Percentiles rank a stretch among this genome's conserved stretches.
Conservation (phyloP, 30 jellyfish, hydroid and myxozoan genomes). For the Pseudorhiza aurosa region DNA sequence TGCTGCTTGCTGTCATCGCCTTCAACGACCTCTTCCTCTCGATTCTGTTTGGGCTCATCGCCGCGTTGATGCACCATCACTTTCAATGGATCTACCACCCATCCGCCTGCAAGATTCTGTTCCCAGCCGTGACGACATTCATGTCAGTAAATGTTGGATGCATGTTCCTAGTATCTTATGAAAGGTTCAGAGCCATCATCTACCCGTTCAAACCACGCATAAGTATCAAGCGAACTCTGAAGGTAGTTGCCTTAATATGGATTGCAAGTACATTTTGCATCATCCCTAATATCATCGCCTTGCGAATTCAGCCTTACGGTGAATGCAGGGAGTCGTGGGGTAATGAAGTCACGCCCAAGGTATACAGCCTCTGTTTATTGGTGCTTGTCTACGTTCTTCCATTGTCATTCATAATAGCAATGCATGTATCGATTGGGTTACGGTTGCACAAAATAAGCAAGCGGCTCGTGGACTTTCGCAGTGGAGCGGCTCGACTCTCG, state of each 20-base stretch:
- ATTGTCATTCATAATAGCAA: conserved; percentile 3
- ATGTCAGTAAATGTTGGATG: conserved; percentile 62
- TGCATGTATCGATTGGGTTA: conserved; percentile 28
- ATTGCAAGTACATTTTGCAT: neutral
- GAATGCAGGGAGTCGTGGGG: conserved; percentile 51
- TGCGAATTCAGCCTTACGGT: conserved; percentile 25
- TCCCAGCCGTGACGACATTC: conserved; percentile 20
- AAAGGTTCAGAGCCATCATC: conserved; percentile 49
- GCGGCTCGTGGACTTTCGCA: neutral
- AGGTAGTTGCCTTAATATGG: conserved; percentile 17
- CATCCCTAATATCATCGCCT: conserved; percentile 39
- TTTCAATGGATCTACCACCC: conserved; percentile 55
- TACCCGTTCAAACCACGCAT: conserved; percentile 48
- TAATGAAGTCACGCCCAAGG: conserved; percentile 14
- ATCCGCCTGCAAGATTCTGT: conserved; percentile 45
- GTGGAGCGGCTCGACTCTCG: neutral
- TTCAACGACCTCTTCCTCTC: conserved; percentile 55
- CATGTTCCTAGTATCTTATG: conserved; percentile 39
- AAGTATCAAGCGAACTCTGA: conserved; percentile 1
- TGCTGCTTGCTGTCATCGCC: conserved; percentile 37
- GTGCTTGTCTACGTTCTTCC: conserved; percentile 30
- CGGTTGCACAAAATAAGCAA: neutral
- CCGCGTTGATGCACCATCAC: conserved; percentile 35
- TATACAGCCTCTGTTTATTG: conserved; percentile 32
- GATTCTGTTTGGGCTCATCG: conserved; percentile 26